These are phyloP conservation scores for Drosophila tanythrix DNA, from an alignment of 2,888 invertebrate species.

Conservation along the genomic window DNA sequence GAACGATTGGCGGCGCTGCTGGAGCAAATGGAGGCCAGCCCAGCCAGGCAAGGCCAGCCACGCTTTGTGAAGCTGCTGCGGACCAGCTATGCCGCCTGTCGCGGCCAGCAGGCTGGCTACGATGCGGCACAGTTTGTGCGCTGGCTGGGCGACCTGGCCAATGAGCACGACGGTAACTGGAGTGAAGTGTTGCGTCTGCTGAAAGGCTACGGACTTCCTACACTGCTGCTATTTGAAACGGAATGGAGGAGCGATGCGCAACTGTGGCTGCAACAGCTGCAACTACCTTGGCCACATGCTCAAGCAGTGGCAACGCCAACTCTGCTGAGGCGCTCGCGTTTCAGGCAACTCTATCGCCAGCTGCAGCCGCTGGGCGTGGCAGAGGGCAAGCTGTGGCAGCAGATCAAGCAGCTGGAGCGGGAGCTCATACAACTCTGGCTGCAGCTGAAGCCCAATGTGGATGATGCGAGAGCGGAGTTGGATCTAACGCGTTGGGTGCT, in stretches of 20 bases:
- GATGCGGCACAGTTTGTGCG: slow-evolving; percentile 24
- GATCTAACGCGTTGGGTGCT: slow-evolving; percentile 41
- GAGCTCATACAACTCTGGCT: neutral
- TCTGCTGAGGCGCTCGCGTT: slow-evolving; percentile 2
- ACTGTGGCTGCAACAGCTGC: slow-evolving; percentile 30
- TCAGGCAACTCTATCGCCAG: slow-evolving; percentile 6
- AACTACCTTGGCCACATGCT: slow-evolving; percentile 18
- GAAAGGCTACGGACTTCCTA: neutral
- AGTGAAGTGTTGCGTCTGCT: slow-evolving; percentile 11
- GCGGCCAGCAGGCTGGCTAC: slow-evolving; percentile 10
- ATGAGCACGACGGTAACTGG: neutral
- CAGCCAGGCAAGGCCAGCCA: neutral
- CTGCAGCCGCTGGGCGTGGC: slow-evolving; percentile 13
- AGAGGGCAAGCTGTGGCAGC: slow-evolving; percentile 18
- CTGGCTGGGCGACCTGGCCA: slow-evolving; percentile 8
- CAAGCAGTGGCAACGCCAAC: neutral
- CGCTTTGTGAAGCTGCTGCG: slow-evolving; percentile 40
- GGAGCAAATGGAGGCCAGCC: neutral
- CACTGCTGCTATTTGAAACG: neutral
- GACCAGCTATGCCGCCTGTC: slow-evolving; percentile 47
- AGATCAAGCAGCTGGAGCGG: slow-evolving; percentile 29
- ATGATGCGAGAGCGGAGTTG: neutral
- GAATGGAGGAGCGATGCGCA: slow-evolving; percentile 3
- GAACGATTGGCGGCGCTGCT: slow-evolving; percentile 15
- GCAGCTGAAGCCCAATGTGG: neutral